Conservation (phyloP, 2,113 vertebrate species). For the Leptobrachium leishanense region DNA sequence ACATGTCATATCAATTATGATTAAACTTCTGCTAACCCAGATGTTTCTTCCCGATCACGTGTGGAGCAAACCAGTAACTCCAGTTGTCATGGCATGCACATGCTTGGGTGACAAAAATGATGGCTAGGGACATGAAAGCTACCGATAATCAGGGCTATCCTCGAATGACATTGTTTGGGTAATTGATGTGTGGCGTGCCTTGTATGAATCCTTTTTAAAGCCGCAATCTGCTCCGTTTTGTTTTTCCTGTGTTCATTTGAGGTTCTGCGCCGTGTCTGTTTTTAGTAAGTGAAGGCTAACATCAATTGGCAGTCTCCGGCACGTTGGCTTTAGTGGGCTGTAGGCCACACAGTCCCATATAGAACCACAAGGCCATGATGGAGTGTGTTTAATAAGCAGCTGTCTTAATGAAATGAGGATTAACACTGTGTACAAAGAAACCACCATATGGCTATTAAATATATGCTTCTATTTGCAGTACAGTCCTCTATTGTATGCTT, state of each 20-base stretch:
- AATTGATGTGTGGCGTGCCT: neutral
- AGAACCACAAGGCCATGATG: too few species aligned
- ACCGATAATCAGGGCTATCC: conserved; percentile 10
- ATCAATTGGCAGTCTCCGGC: too few species aligned
- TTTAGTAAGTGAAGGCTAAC: neutral
- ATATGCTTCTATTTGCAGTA: too few species aligned
- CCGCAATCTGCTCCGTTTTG: neutral
- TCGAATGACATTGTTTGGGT: conserved; percentile 19
- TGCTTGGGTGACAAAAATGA: conserved; percentile 1
- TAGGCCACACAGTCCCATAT: too few species aligned
- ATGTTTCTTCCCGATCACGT: neutral
- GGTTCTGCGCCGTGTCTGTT: neutral
- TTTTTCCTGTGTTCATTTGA: neutral
- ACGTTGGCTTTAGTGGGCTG: too few species aligned
- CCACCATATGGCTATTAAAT: too few species aligned
- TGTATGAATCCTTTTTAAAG: conserved; percentile 5
- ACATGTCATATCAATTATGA: conserved; percentile 28
- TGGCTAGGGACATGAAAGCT: conserved; percentile 29
- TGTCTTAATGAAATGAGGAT: too few species aligned
- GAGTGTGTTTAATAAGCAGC: too few species aligned
- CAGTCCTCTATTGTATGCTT: too few species aligned
- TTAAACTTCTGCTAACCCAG: neutral
- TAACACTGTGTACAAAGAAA: too few species aligned
- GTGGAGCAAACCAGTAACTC: conserved; percentile 13
- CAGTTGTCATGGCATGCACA: conserved; percentile 27